These are phyloP conservation scores for Peribatodes rhomboidaria DNA, from an alignment of 2,888 invertebrate species.

Conservation along the genomic window DNA sequence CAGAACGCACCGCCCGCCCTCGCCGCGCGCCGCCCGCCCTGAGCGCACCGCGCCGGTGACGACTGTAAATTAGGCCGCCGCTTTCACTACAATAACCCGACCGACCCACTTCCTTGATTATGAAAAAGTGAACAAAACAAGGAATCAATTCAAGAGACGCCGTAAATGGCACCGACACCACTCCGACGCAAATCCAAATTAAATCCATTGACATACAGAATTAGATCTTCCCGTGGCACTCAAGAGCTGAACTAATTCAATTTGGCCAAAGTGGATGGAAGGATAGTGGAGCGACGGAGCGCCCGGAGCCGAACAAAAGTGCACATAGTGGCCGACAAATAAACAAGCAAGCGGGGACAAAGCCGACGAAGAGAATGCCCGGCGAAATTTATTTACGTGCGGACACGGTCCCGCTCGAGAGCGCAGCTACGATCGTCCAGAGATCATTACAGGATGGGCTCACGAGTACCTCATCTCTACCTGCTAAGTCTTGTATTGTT, in stretches of 20 bases:
- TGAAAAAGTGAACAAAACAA: constrained; percentile 57
- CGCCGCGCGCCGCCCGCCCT: constrained; percentile 21
- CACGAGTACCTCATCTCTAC: constrained; percentile 16
- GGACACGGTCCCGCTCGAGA: constrained; percentile 49
- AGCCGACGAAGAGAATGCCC: constrained; percentile 58
- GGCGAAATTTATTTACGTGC: constrained; percentile 62
- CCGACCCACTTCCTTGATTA: constrained; percentile 58
- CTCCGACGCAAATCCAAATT: constrained; percentile 67
- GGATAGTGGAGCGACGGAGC: constrained; percentile 56
- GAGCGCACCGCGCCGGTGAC: constrained; percentile 14
- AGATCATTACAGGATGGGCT: constrained; percentile 48
- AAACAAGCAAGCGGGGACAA: constrained; percentile 64
- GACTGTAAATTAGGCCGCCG: constrained; percentile 52
- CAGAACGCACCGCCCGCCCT: constrained; percentile 7
- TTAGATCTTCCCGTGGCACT: constrained; percentile 66
- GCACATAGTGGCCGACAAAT: constrained; percentile 61
- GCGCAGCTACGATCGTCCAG: constrained; percentile 55
- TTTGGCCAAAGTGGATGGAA: constrained; percentile 67
- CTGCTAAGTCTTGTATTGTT: constrained; percentile 23
- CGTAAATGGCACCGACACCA: constrained; percentile 22
- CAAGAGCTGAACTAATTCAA: constrained; percentile 70
- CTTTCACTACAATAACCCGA: constrained; percentile 50
- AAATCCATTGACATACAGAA: constrained; percentile 77
- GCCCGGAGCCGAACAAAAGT: constrained; percentile 63
- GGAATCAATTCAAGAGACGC: constrained; percentile 49